Conservation (phyloP, 2,113 vertebrate species). For the Excalfactoria chinensis region DNA sequence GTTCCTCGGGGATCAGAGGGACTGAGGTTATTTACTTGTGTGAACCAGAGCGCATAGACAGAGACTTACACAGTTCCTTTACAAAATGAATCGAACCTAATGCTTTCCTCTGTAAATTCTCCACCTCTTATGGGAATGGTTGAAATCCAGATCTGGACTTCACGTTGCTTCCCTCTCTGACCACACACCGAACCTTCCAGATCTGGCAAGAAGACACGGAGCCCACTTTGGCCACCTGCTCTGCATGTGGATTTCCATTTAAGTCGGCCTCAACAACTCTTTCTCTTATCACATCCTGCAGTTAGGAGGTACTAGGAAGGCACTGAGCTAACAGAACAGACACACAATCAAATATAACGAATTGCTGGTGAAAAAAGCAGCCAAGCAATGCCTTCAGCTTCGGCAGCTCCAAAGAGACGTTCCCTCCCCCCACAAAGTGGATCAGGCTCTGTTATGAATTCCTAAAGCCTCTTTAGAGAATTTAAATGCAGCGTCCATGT, state of each 20-base stretch:
- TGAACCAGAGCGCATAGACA: not conserved
- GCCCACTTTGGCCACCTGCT: not conserved
- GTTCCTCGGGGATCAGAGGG: conserved; percentile 37
- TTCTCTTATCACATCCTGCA: not conserved
- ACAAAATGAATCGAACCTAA: conserved; percentile 9
- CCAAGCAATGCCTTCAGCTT: conserved; percentile 43
- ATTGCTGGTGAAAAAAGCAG: conserved; percentile 10
- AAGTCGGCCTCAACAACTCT: not conserved
- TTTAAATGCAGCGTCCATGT: conserved; percentile 40
- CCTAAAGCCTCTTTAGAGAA: conserved; percentile 49
- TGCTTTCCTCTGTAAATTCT: not conserved
- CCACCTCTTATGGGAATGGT: not conserved
- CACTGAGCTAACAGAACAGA: conserved; percentile 2
- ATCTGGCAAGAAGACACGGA: not conserved
- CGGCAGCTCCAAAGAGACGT: not conserved
- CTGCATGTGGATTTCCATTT: not conserved
- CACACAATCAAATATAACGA: not conserved
- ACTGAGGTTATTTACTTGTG: conserved; percentile 41
- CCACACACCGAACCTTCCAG: not conserved
- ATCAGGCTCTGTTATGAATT: conserved; percentile 26
- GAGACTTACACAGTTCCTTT: conserved; percentile 13
- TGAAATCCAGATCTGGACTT: conserved; percentile 13
- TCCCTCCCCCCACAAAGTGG: conserved; percentile 38
- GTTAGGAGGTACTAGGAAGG: conserved; percentile 11
- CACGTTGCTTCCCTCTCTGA: accelerated